These are phyloP conservation scores for Lepidothrix coronata DNA, from an alignment of 2,113 vertebrate species.

Conservation along the genomic window DNA sequence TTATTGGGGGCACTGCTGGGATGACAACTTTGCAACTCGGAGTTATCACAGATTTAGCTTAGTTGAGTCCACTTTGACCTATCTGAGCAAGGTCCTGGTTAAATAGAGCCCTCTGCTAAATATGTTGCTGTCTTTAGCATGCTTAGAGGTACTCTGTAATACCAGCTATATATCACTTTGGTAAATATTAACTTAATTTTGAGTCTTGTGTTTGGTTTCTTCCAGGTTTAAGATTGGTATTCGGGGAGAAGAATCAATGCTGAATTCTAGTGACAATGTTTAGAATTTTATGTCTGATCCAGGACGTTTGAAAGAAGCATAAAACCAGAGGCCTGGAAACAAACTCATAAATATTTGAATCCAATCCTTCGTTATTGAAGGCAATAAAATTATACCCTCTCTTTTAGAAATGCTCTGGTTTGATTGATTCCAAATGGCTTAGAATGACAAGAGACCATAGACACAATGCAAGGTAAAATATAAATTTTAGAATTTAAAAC, in stretches of 20 bases:
- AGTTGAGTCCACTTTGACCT: neutral
- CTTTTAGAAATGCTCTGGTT: neutral
- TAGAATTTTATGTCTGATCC: neutral
- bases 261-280: rapidly evolving
- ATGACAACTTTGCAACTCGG: neutral
- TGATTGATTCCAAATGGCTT: neutral
- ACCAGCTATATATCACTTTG: neutral
- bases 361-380: neutral
- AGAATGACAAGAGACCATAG: neutral
- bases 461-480: neutral
- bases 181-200: neutral
- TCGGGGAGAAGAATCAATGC: neutral
- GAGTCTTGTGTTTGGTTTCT: neutral
- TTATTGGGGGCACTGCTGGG: neutral
- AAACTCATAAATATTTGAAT: neutral
- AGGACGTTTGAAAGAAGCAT: neutral
- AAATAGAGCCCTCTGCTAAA: neutral
- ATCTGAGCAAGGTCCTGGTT: neutral
- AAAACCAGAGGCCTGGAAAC: neutral
- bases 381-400: neutral
- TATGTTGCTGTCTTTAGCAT: neutral
- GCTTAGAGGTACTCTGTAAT: neutral
- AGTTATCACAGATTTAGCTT: neutral
- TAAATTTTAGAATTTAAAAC: neutral
- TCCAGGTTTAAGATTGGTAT: neutral